These are phyloP conservation scores for Rynchops niger DNA, from an alignment of 2,113 vertebrate species.

Conservation along the genomic window DNA sequence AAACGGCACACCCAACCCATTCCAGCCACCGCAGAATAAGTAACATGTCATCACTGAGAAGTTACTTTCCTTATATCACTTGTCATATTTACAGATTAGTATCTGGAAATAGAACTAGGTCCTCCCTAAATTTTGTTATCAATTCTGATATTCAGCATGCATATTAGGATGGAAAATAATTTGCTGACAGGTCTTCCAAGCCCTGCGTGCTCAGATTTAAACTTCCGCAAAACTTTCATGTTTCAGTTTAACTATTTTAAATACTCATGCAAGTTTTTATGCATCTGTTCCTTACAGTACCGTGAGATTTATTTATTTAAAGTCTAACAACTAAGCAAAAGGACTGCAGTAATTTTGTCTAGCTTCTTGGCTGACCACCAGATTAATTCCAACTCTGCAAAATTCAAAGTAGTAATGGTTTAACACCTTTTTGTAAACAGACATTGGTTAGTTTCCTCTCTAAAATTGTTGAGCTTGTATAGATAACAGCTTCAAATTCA, in stretches of 20 bases:
- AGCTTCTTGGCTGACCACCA: slow-evolving; percentile 8
- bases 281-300: neutral
- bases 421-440: neutral
- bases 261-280: neutral
- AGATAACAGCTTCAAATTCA: neutral
- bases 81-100: neutral
- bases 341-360: neutral
- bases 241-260: neutral
- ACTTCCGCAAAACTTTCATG: neutral
- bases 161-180: neutral
- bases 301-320: neutral
- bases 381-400: neutral
- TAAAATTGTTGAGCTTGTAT: neutral
- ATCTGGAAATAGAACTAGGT: neutral
- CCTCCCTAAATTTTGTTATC: neutral
- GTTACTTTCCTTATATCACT: neutral
- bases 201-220: neutral
- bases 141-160: neutral
- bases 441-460: neutral
- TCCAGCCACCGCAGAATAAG: neutral
- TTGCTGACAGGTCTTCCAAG: neutral
- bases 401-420: neutral
- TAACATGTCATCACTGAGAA: neutral
- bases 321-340: neutral
- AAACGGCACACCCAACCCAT: neutral